phyloP scores from a whole-genome alignment of 2,888 invertebrate species.

The Macrosiphum euphorbiae region DNA sequence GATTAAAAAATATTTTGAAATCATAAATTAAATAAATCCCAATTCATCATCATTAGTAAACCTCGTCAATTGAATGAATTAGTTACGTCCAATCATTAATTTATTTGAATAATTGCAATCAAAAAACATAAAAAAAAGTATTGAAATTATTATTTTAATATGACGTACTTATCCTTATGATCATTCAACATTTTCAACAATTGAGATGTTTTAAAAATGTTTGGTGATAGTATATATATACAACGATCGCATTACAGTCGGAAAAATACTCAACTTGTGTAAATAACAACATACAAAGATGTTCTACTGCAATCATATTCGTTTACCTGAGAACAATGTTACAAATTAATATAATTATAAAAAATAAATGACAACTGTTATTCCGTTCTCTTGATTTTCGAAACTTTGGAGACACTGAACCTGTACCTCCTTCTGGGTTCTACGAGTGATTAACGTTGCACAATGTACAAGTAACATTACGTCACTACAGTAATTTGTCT shows the following conservation, averaged over 20 bases:
- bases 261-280: not conserved
- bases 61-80: not conserved
- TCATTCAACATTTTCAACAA: not conserved
- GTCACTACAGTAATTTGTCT: not conserved
- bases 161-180: not conserved
- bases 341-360: not conserved
- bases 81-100: not conserved
- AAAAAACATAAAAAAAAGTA: not conserved
- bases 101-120: not conserved
- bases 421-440: not conserved
- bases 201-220: not conserved
- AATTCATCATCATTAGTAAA: not conserved
- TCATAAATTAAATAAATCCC: not conserved
- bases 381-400: not conserved
- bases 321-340: not conserved
- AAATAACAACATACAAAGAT: not conserved
- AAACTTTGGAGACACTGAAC: not conserved
- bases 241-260: not conserved
- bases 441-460: not conserved
- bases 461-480: not conserved
- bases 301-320: too few relatives aligned
- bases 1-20: constrained; percentile 32
- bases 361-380: not conserved
- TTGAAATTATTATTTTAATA: not conserved
- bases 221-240: not conserved